Conservation (phyloP, 2,888 invertebrate genomes). For the Bugulina stolonifera region DNA sequence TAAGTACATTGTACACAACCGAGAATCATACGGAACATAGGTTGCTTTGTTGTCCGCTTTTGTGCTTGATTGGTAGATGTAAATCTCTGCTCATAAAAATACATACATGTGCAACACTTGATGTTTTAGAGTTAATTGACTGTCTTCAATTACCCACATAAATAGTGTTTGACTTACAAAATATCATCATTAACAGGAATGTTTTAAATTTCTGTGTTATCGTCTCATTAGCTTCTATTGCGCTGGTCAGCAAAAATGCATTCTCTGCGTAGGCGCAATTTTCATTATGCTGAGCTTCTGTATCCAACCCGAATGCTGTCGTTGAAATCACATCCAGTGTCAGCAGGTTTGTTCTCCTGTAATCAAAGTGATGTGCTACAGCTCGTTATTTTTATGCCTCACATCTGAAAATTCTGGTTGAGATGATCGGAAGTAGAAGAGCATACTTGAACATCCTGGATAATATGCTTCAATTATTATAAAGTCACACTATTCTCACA, state of each 20-base stretch:
- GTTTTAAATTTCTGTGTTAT: background rate
- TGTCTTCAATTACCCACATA: too few species aligned
- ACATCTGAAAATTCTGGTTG: too few species aligned
- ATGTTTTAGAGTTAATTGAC: too few species aligned
- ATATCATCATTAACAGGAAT: background rate
- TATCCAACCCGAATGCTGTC: background rate
- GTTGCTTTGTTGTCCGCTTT: too few species aligned
- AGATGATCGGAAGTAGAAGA: too few species aligned
- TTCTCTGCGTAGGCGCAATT: background rate
- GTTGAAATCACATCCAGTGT: conserved; percentile 9
- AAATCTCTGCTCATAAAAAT: too few species aligned
- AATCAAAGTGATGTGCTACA: too few species aligned
- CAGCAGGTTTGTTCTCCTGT: background rate
- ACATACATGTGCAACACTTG: too few species aligned
- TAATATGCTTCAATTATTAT: background rate
- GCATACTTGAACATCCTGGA: background rate
- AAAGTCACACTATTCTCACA: background rate
- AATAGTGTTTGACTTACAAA: background rate
- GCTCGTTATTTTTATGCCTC: too few species aligned
- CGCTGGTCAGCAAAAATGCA: background rate
- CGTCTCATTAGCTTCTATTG: background rate
- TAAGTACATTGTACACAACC: too few species aligned
- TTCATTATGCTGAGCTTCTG: background rate
- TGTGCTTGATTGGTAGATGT: too few species aligned
- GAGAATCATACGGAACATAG: too few species aligned